Percentiles rank a stretch among this genome's conserved stretches.
phyloP scores from a whole-genome alignment of 2,888 invertebrate genomes.

The Dynastes grantii region DNA sequence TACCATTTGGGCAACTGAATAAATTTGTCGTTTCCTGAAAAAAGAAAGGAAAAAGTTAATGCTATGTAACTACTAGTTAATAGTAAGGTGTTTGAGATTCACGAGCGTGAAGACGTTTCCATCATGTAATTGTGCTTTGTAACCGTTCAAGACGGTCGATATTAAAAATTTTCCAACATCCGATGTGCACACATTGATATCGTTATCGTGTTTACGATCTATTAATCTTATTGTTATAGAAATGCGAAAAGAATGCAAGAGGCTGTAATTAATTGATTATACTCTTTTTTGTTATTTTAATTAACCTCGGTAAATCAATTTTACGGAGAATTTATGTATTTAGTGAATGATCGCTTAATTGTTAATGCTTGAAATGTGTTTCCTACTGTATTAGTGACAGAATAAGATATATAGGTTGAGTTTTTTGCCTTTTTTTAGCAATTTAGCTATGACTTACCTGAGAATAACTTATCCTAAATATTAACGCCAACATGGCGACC shows the following conservation, averaged over 20 bases:
- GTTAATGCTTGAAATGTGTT: background rate
- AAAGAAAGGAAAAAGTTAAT: constrained; percentile 63
- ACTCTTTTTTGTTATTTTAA: background rate
- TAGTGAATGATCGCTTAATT: constrained; percentile 14
- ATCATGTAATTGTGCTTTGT: background rate
- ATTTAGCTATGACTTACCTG: constrained; percentile 73
- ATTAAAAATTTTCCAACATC: constrained; percentile 4
- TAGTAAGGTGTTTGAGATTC: background rate
- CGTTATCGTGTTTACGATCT: background rate
- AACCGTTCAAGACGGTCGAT: background rate
- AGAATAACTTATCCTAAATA: constrained; percentile 73
- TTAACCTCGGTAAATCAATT: constrained; percentile 24
- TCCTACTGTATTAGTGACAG: background rate
- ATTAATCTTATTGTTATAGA: background rate
- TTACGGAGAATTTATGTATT: constrained; percentile 21
- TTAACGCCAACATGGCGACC: constrained; percentile 78
- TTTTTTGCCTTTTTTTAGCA: too few relatives aligned
- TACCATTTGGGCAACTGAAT: constrained; percentile 83
- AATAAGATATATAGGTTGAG: background rate
- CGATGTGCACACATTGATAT: background rate
- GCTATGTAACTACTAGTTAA: constrained; percentile 47
- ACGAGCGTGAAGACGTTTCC: background rate
- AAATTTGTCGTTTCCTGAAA: constrained; percentile 77
- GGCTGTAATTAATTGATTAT: constrained; percentile 17
- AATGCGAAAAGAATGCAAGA: background rate